phyloP scores from a whole-genome alignment of 2,888 invertebrate species.

The Seladonia tumulorum region DNA sequence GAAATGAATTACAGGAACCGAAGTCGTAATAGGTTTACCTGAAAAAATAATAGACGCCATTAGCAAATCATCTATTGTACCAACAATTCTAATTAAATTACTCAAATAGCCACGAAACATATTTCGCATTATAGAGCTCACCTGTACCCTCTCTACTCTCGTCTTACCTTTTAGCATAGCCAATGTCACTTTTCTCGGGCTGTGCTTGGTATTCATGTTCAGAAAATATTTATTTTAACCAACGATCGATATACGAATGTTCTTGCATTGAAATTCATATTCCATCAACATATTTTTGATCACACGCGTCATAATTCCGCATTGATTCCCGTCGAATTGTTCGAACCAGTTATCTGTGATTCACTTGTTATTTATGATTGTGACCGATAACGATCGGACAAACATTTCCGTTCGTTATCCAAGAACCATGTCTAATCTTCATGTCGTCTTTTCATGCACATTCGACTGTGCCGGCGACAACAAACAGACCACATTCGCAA shows the following conservation, averaged over 20 bases:
- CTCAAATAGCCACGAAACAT: background rate
- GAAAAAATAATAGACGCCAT: background rate
- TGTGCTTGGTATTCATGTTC: constrained; percentile 79
- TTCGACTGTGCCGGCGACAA: background rate
- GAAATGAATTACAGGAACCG: constrained; percentile 88
- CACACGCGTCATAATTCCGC: background rate
- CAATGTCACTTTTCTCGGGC: constrained; percentile 81
- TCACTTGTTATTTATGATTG: background rate
- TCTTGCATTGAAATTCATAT: background rate
- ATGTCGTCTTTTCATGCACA: background rate
- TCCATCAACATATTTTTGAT: background rate
- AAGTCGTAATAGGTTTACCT: constrained; percentile 84
- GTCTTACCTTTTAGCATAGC: constrained; percentile 82
- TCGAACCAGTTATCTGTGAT: background rate
- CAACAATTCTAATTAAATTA: background rate
- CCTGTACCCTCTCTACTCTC: background rate
- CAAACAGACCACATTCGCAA: background rate
- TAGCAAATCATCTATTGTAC: background rate
- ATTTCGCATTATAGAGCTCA: background rate
- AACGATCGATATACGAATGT: background rate
- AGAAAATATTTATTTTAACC: background rate
- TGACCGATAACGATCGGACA: background rate
- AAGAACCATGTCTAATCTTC: constrained; percentile 18
- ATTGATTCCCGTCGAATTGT: background rate
- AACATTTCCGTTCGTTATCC: background rate